Evolutionary conservation across 2,888 invertebrate species (phyloP).

Genomic region (Cheiracanthium punctorium): DNA sequence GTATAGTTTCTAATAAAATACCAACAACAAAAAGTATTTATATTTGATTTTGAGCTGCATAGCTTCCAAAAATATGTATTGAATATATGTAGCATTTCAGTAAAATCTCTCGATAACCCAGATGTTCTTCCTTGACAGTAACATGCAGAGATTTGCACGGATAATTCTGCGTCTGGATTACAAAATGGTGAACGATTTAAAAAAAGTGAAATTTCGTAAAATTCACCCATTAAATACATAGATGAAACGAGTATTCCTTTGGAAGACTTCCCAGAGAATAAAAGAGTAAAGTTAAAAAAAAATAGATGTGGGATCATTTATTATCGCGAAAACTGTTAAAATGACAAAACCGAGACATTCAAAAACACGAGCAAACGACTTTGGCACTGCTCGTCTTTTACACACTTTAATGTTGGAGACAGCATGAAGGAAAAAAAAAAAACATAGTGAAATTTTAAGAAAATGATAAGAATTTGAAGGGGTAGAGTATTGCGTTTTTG

Average conservation of each 20-base stretch:
- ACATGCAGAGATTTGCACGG: too few species aligned
- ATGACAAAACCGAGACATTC: slow-evolving; percentile 61
- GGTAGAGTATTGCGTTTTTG: neutral
- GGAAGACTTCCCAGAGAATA: slow-evolving; percentile 16
- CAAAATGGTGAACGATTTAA: too few species aligned
- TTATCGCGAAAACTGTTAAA: slow-evolving; percentile 39
- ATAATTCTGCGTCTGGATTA: too few species aligned
- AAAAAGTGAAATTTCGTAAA: slow-evolving; percentile 41
- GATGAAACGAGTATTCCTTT: slow-evolving; percentile 28
- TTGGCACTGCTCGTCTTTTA: slow-evolving; percentile 56
- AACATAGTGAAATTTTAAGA: neutral
- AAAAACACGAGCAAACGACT: slow-evolving; percentile 60
- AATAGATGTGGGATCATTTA: slow-evolving; percentile 49
- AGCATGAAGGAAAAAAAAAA: neutral
- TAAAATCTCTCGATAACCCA: too few species aligned
- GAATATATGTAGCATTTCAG: too few species aligned
- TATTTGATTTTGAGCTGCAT: too few species aligned
- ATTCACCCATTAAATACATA: slow-evolving; percentile 39
- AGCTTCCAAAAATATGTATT: too few species aligned
- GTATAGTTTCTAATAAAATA: too few species aligned
- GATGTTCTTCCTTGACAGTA: too few species aligned
- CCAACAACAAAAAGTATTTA: too few species aligned
- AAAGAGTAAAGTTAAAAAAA: slow-evolving; percentile 10
- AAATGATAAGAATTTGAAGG: neutral
- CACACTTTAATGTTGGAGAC: slow-evolving; percentile 39